Percentiles rank a stretch among this genome's conserved stretches.
Conservation (phyloP, 2,797 vertebrate genomes). For the Scyliorhinus canicula region DNA sequence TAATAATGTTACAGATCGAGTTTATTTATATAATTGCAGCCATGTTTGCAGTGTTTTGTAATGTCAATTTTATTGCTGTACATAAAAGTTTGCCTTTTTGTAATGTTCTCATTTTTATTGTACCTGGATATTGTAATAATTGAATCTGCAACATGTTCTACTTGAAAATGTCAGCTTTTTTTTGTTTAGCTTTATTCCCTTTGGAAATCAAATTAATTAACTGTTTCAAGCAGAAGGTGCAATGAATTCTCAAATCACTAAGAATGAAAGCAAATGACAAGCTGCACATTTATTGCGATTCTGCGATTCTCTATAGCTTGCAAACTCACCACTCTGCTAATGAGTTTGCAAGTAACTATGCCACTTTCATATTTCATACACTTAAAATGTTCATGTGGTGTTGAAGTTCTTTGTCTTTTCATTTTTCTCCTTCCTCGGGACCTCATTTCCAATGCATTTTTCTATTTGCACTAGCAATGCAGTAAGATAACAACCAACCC, state of each 20-base stretch:
- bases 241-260: not conserved
- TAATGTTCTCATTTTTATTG: constrained; percentile 34
- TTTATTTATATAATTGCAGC: constrained; percentile 37
- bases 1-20: constrained; percentile 35
- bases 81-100: constrained; percentile 32
- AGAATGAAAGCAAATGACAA: not conserved
- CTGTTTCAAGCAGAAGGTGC: not conserved
- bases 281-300: not conserved
- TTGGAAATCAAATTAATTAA: not conserved
- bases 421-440: too few species aligned
- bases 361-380: not conserved
- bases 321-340: not conserved
- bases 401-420: not conserved
- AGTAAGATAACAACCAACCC: too few species aligned
- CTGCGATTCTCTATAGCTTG: not conserved
- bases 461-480: constrained; percentile 1
- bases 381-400: not conserved
- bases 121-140: constrained; percentile 7
- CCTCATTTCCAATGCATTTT: not conserved
- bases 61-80: constrained; percentile 32
- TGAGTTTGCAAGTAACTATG: not conserved
- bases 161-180: not conserved
- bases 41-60: constrained; percentile 31
- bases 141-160: constrained; percentile 1
- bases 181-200: not conserved